Evolutionary conservation across 2,888 invertebrate species (phyloP).

Genomic region (Himalopsyche japonica): DNA sequence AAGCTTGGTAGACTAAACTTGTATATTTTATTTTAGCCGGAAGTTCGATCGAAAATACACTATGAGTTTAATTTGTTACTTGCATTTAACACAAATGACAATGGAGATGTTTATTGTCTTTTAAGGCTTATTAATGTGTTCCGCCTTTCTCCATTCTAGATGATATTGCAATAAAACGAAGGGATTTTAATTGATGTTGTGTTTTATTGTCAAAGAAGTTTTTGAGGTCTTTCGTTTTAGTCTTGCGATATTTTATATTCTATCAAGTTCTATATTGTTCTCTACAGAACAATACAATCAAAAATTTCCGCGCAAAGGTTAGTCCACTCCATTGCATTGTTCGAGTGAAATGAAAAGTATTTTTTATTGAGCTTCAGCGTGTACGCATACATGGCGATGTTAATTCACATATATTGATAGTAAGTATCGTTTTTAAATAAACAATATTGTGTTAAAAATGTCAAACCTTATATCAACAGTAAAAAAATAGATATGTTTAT

Average conservation of each 20-base stretch:
- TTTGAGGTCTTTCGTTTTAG: background rate
- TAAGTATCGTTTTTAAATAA: background rate
- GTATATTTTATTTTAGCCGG: too few relatives aligned
- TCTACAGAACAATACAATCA: background rate
- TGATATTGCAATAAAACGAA: background rate
- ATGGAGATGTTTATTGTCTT: background rate
- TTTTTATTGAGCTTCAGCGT: background rate
- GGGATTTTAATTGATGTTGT: background rate
- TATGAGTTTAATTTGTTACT: background rate
- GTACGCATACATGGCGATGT: background rate
- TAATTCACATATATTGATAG: background rate
- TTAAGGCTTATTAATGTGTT: background rate
- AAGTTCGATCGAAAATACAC: too few relatives aligned
- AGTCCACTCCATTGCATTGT: background rate
- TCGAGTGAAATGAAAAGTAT: background rate
- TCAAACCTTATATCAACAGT: too few relatives aligned
- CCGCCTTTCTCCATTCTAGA: background rate
- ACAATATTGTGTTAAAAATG: too few relatives aligned
- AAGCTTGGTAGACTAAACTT: too few relatives aligned
- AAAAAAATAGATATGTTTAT: too few relatives aligned
- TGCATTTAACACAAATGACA: background rate
- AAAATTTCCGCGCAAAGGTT: background rate
- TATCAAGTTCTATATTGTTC: background rate
- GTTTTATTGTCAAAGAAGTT: background rate
- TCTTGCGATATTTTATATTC: background rate